Evolutionary conservation across 2,113 vertebrate species (phyloP).

Genomic region (Ahaetulla prasina): DNA sequence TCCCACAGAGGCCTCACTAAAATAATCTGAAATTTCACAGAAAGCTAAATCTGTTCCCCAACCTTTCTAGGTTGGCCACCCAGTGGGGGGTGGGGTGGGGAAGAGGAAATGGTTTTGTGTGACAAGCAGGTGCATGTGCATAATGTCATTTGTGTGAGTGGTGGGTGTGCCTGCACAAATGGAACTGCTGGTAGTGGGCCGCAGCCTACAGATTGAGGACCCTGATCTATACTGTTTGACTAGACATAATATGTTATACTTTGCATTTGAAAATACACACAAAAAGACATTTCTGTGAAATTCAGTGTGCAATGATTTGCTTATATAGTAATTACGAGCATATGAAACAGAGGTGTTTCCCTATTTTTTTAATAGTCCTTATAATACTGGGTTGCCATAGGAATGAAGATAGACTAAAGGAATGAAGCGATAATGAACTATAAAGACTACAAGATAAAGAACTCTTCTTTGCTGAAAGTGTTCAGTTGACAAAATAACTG

Average conservation of each 20-base stretch:
- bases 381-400: neutral
- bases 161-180: no score
- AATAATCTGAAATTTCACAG: conserved; percentile 19
- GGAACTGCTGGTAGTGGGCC: no score
- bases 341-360: neutral
- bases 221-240: neutral
- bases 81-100: accelerated
- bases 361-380: neutral
- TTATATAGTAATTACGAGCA: neutral
- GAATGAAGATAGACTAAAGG: no score
- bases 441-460: neutral
- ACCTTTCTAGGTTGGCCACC: no score
- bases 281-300: neutral
- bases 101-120: no score
- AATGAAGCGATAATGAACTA: neutral
- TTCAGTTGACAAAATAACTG: neutral
- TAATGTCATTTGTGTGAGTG: no score
- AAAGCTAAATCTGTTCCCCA: neutral
- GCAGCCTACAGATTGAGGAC: no score
- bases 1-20: conserved; percentile 7
- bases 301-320: neutral
- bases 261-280: neutral
- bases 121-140: no score
- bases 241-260: neutral
- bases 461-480: neutral